A percentile compares a stretch with the other conserved stretches of the same genome.
These are phyloP conservation scores for Eutrigla gurnardus DNA, from an alignment of 2,797 vertebrate species.

Conservation along the genomic window DNA sequence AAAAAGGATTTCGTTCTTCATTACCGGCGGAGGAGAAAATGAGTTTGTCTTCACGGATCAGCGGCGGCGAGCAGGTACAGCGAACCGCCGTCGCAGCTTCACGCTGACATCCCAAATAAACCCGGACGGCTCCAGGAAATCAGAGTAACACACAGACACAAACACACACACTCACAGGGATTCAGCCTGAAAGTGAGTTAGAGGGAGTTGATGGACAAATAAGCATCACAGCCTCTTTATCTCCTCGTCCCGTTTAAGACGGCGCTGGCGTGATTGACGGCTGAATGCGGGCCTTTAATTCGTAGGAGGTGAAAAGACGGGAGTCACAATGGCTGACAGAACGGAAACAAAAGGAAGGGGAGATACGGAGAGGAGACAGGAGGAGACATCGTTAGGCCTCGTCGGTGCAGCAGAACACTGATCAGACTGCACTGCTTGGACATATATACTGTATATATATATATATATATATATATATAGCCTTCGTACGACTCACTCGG, in stretches of 20 bases:
- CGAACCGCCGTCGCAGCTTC: conserved; percentile 16
- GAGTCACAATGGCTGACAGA: conserved; percentile 66
- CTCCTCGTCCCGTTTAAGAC: conserved; percentile 52
- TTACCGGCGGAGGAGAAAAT: conserved; percentile 74
- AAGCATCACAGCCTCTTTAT: conserved; percentile 66
- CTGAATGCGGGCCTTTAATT: conserved; percentile 69
- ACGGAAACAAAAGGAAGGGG: conserved; percentile 63
- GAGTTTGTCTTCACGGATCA: conserved; percentile 77
- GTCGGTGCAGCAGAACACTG: conserved; percentile 31
- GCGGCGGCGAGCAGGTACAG: conserved; percentile 54
- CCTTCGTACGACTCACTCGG: conserved; percentile 9
- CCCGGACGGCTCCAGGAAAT: conserved; percentile 34
- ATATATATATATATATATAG: background rate
- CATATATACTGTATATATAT: too few species aligned
- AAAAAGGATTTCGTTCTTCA: conserved; percentile 75
- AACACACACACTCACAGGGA: conserved; percentile 33
- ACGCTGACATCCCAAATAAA: conserved; percentile 51
- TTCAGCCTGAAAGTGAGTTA: conserved; percentile 60
- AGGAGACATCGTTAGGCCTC: conserved; percentile 63
- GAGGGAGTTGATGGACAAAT: conserved; percentile 70
- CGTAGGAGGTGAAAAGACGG: conserved; percentile 66
- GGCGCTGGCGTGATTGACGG: conserved; percentile 72
- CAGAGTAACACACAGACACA: conserved; percentile 29
- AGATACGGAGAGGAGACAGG: conserved; percentile 51
- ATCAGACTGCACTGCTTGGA: background rate